Evolutionary conservation across 2,888 invertebrate genomes (phyloP).

Genomic region (Agonum fuliginosum): DNA sequence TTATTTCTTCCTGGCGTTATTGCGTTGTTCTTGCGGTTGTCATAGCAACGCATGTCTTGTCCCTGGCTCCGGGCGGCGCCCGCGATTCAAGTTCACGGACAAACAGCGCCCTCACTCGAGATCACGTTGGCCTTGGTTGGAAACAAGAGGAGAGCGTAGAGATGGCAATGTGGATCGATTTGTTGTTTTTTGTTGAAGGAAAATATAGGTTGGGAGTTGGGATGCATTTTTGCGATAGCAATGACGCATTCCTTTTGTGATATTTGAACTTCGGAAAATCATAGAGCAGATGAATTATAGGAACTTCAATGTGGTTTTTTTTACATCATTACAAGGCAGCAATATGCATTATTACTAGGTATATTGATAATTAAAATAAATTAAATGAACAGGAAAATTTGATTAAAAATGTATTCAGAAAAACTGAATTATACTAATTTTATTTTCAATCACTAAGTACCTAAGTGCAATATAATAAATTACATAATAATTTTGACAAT

Average conservation of each 20-base stretch:
- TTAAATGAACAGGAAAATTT: too few species aligned
- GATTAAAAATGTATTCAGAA: too few species aligned
- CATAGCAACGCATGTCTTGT: constrained; percentile 24
- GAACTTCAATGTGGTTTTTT: too few species aligned
- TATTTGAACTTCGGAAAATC: too few species aligned
- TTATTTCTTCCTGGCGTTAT: background rate
- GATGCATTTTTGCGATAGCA: background rate
- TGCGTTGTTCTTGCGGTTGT: constrained; percentile 6
- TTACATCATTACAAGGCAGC: too few species aligned
- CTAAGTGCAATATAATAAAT: too few species aligned
- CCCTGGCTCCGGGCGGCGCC: constrained; percentile 9
- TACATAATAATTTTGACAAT: too few species aligned
- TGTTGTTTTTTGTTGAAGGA: background rate
- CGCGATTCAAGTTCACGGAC: constrained; percentile 54
- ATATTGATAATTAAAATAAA: background rate
- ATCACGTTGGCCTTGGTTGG: constrained; percentile 54
- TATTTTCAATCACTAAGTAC: too few species aligned
- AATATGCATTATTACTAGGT: too few species aligned
- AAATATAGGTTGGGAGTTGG: background rate
- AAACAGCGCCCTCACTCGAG: constrained; percentile 34
- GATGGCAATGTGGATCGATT: constrained; percentile 36
- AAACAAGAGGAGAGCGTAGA: constrained; percentile 7
- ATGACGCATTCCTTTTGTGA: background rate
- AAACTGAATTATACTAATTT: too few species aligned
- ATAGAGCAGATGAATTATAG: too few species aligned